A percentile compares a stretch with the other conserved stretches of the same genome.
phyloP scores from a whole-genome alignment of 2,888 invertebrate genomes.

The Heliconius ismenius region DNA sequence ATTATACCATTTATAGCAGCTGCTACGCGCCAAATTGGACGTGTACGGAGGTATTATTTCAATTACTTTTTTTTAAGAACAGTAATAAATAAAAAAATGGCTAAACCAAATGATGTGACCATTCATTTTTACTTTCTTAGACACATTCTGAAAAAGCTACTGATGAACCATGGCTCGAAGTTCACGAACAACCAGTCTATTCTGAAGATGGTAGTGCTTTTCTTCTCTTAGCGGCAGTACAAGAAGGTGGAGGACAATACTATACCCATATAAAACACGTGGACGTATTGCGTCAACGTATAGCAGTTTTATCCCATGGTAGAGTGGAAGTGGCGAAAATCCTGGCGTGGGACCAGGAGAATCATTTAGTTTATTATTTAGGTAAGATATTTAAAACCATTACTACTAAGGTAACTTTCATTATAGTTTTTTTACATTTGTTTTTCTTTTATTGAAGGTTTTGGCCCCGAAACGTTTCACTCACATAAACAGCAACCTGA shows the following conservation, averaged over 20 bases:
- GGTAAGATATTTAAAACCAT: conserved; percentile 55
- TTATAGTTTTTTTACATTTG: conserved; percentile 42
- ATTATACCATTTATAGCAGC: conserved; percentile 92
- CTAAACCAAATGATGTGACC: not conserved
- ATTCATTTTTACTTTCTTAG: conserved; percentile 63
- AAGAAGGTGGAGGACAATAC: conserved; percentile 91
- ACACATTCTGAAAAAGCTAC: conserved; percentile 92
- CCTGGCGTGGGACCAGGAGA: conserved; percentile 91
- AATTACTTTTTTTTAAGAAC: not conserved
- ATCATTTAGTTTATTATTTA: conserved; percentile 89
- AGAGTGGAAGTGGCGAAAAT: conserved; percentile 91
- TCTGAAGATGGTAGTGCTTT: conserved; percentile 92
- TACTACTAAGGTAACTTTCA: conserved; percentile 15
- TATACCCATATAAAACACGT: conserved; percentile 95
- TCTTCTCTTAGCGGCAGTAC: conserved; percentile 89
- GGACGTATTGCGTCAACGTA: conserved; percentile 89
- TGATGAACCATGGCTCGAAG: conserved; percentile 92
- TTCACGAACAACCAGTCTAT: conserved; percentile 91
- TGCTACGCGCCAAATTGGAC: conserved; percentile 92
- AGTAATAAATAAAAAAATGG: too few species aligned
- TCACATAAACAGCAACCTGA: conserved; percentile 71
- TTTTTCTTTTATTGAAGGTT: conserved; percentile 67
- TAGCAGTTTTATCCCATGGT: conserved; percentile 92
- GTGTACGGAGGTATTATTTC: conserved; percentile 87
- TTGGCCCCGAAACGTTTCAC: conserved; percentile 65